Evolutionary conservation across 2,888 invertebrate species (phyloP), one percentile per base, ranked within the genome.

Genomic region (Drosophila maculinotata): DNA sequence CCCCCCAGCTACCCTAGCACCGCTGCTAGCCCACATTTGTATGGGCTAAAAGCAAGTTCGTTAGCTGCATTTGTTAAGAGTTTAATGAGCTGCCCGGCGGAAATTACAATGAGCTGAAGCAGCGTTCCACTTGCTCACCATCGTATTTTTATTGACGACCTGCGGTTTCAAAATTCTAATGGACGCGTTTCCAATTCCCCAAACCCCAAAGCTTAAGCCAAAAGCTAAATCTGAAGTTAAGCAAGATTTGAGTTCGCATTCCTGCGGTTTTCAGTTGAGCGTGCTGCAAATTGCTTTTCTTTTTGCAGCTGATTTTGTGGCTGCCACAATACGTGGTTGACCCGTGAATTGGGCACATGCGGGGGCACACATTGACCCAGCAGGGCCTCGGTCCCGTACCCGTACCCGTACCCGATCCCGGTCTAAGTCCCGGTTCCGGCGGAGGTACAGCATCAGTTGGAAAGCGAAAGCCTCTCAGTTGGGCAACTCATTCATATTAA

Each of bases 131-230:
- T 67, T 67, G 68, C 56, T 14, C 25, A 63, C 33, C 58, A 15
- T 42, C 23, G 26, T 20, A 47, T 9, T 45, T 57, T 65, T 73
- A 73, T 62, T 70, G 78, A 59, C 70, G 45, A 75, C 77, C 59
- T 87, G 86, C 72, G 86, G 88, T 87, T 75, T 14, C 23, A 20
- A 52, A 58, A 59, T 69, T 79, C 86, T 79, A 81, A 85, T 66
- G 75, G 66, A 56, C 56, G 30, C 59, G 58, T 62, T 63, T 56
- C 31, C 71, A 51, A 69, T 63, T 68, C 20, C 52, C 39, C 39
- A 77, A 58, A 76, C 58, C 56, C 56, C n/a, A n/a, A n/a, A n/a
- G n/a, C n/a, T n/a, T n/a, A n/a, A n/a, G n/a, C n/a, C n/a, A n/a
- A 72, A 71, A 47, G 54, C 42, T 44, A 44, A 68, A 31, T 38